Evolutionary conservation across 2,113 vertebrate species (phyloP), one percentile per base, ranked within the genome.

Genomic region (Actenoides lindsayi): DNA sequence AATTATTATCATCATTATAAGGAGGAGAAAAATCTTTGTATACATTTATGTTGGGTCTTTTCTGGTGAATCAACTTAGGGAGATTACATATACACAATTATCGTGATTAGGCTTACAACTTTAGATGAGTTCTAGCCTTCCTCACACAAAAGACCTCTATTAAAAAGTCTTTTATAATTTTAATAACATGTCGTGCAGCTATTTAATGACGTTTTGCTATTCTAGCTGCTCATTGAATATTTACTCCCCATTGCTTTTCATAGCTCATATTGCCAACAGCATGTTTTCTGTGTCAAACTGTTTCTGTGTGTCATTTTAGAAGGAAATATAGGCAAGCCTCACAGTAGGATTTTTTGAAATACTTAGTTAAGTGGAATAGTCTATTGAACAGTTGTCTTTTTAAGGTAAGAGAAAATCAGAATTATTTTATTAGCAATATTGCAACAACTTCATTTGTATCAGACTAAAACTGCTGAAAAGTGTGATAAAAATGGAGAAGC

Each of bases 151-250:
- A 96, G 53, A 84, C 18, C 25, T 93, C 93, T 87, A 90, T 92
- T 93, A 93, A 95, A 94, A 96, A 96, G 76, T 81, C 87, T 90
- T 97, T 94, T 95, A 76, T 88, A 96, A 95, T 96, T 97, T 92
- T 96, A 92, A 95, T 96, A 82, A 94, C 33, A 23, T 94, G 63
- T 20, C 90, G 87, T 91, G 95, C 90, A 75, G 46, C 67, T 94
- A 88, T 86, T 92, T 95, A 93, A 96, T 79, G 83, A 73, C 65
- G 81, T 82, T 95, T 94, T 96, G 68, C 90, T 97, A 95, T 95
- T 57, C 82, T 97, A 78, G 83, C 81, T 94, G 46, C 78, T 95
- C 74, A 56, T 10, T 87, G 71, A 91, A 81, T 95, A 88, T 95
- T 95, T 95, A 89, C 54, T 95, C 60, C 90, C 84, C 37, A 39